Percentiles rank a stretch among this genome's conserved stretches.
These are phyloP conservation scores for Paramisgurnus dabryanus DNA, from an alignment of 2,113 vertebrate genomes.

Conservation along the genomic window DNA sequence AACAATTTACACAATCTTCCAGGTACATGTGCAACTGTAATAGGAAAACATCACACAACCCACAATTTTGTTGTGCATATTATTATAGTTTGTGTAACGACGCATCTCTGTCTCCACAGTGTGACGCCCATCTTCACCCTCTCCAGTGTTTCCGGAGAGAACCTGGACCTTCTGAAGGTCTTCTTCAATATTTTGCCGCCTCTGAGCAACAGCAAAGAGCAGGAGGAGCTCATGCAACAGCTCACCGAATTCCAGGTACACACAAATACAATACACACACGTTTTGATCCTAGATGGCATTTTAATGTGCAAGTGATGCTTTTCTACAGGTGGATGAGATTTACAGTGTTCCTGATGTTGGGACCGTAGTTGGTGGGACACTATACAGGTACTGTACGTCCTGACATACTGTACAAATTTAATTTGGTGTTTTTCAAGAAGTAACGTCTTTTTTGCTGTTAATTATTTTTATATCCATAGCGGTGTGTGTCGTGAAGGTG, in stretches of 20 bases:
- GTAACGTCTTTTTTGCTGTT: neutral
- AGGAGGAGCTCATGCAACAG: slow-evolving; percentile 97
- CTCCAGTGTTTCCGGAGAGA: slow-evolving; percentile 92
- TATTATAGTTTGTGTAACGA: neutral
- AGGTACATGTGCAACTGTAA: slow-evolving; percentile 71
- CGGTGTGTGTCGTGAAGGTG: slow-evolving; percentile 93
- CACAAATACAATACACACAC: slow-evolving; percentile 23
- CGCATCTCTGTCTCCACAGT: slow-evolving; percentile 66
- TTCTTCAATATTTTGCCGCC: slow-evolving; percentile 94
- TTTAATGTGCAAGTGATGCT: neutral
- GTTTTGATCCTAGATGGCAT: neutral
- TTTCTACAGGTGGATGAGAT: slow-evolving; percentile 91
- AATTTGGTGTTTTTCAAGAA: neutral
- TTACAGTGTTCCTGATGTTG: slow-evolving; percentile 94
- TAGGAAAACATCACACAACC: neutral
- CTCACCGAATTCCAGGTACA: slow-evolving; percentile 92
- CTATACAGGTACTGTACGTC: slow-evolving; percentile 81
- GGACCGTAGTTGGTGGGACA: slow-evolving; percentile 95
- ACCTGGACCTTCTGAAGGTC: slow-evolving; percentile 90
- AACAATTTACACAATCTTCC: slow-evolving; percentile 90
- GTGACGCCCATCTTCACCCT: slow-evolving; percentile 94
- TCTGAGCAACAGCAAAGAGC: slow-evolving; percentile 93
- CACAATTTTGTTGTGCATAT: neutral
- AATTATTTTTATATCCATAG: slow-evolving; percentile 64
- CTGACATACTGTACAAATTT: too few species aligned